Percentiles rank a stretch among this genome's conserved stretches.
These are phyloP conservation scores for Perca fluviatilis DNA, from an alignment of 2,113 vertebrate species.

Conservation along the genomic window DNA sequence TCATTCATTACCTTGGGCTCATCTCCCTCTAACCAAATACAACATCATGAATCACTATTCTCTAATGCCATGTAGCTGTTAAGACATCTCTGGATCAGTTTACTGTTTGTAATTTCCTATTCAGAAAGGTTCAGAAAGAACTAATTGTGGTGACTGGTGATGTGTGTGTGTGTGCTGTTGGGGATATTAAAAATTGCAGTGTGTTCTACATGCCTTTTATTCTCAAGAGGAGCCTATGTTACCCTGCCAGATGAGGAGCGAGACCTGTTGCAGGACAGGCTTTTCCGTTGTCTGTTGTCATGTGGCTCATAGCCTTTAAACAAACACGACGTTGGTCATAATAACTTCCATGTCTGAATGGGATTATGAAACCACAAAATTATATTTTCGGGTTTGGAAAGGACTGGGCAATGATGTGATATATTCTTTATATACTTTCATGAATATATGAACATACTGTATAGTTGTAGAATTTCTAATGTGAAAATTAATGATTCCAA, in stretches of 20 bases:
- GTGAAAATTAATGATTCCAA: neutral
- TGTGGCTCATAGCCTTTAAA: neutral
- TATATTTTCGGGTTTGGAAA: neutral
- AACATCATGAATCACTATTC: slow-evolving; percentile 76
- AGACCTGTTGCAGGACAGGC: slow-evolving; percentile 8
- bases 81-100: slow-evolving; percentile 48
- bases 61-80: slow-evolving; percentile 18
- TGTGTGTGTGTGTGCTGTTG: slow-evolving; percentile 1
- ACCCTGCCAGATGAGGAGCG: slow-evolving; percentile 2
- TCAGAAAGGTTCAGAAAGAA: slow-evolving; percentile 34
- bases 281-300: neutral
- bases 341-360: neutral
- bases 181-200: slow-evolving; percentile 32
- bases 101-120: slow-evolving; percentile 58
- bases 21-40: slow-evolving; percentile 71
- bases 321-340: neutral
- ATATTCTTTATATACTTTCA: neutral
- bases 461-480: too few species aligned
- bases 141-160: slow-evolving; percentile 18
- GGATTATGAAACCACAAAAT: neutral
- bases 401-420: neutral
- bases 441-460: neutral
- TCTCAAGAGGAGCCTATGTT: neutral
- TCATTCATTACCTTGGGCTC: slow-evolving; percentile 74
- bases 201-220: neutral